Conservation (phyloP, 1,140 invertebrate species). For the Fopius arisanus region DNA sequence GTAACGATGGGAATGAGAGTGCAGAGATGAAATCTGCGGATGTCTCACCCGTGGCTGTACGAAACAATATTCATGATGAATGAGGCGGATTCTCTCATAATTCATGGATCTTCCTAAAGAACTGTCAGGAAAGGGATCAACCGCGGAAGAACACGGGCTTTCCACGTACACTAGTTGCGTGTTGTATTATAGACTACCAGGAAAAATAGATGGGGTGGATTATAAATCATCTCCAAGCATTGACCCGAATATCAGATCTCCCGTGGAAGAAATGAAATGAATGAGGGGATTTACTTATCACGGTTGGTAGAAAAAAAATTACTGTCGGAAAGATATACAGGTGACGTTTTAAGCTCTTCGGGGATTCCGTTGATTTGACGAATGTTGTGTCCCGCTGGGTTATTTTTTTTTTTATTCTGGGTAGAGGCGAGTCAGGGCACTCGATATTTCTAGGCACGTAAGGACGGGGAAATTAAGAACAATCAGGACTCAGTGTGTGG, state of each 20-base stretch:
- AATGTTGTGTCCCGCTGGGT: not conserved
- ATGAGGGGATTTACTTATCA: not conserved
- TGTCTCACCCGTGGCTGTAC: not conserved
- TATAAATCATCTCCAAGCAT: not conserved
- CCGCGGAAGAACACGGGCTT: not conserved
- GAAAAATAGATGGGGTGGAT: not conserved
- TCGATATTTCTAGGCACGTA: conserved; percentile 38
- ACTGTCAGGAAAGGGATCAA: not conserved
- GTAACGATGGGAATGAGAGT: not conserved
- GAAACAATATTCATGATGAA: conserved; percentile 1
- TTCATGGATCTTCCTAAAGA: not conserved
- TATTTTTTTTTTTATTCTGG: not conserved
- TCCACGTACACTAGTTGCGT: conserved; percentile 26
- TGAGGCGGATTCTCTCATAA: not conserved
- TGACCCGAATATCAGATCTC: not conserved
- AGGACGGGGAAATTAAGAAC: conserved; percentile 50
- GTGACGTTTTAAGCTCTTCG: not conserved
- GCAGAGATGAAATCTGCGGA: not conserved
- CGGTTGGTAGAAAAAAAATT: not conserved
- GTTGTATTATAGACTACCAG: not conserved
- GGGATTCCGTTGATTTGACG: not conserved
- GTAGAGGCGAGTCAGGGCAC: not conserved
- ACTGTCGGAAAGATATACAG: not conserved
- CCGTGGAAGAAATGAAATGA: not conserved
- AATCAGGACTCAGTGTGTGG: conserved; percentile 50